A percentile compares a stretch with the other conserved stretches of the same genome.
Conservation (phyloP, 2,888 invertebrate genomes). For the Ferdinandea cuprea region DNA sequence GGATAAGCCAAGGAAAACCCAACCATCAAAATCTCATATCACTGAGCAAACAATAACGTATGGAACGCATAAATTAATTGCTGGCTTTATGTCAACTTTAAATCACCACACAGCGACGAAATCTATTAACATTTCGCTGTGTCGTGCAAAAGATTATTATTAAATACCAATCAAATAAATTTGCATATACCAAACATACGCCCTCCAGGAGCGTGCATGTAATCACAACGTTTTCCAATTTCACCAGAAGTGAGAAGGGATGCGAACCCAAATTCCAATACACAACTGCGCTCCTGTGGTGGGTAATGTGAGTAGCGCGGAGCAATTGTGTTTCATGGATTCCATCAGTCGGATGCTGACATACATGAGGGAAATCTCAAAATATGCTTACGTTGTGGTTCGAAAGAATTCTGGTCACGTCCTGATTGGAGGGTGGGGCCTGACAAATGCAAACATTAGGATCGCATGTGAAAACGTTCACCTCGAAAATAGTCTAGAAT, state of each 20-base stretch:
- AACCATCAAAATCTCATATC: constrained; percentile 51
- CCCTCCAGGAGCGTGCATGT: constrained; percentile 33
- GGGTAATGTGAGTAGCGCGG: background rate
- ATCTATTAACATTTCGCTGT: background rate
- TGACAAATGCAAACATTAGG: constrained; percentile 9
- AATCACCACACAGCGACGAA: constrained; percentile 5
- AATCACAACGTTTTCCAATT: constrained; percentile 55
- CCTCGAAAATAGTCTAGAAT: constrained; percentile 1
- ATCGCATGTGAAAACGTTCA: constrained; percentile 24
- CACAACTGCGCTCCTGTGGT: no score
- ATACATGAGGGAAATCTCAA: constrained; percentile 15
- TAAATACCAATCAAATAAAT: constrained; percentile 71
- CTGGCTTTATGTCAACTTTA: constrained; percentile 39
- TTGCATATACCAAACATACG: constrained; percentile 61
- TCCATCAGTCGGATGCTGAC: constrained; percentile 34
- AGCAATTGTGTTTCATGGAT: constrained; percentile 53
- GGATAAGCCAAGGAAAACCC: constrained; percentile 48
- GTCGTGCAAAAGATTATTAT: constrained; percentile 42
- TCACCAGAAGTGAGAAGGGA: constrained; percentile 3
- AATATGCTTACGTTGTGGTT: constrained; percentile 19
- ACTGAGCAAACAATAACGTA: constrained; percentile 45
- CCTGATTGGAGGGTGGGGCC: background rate
- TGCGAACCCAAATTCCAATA: no score
- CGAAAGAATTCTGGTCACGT: constrained; percentile 50
- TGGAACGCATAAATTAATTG: constrained; percentile 64